Conservation (phyloP, 2,888 invertebrate species). For the Drosophila monieri region DNA sequence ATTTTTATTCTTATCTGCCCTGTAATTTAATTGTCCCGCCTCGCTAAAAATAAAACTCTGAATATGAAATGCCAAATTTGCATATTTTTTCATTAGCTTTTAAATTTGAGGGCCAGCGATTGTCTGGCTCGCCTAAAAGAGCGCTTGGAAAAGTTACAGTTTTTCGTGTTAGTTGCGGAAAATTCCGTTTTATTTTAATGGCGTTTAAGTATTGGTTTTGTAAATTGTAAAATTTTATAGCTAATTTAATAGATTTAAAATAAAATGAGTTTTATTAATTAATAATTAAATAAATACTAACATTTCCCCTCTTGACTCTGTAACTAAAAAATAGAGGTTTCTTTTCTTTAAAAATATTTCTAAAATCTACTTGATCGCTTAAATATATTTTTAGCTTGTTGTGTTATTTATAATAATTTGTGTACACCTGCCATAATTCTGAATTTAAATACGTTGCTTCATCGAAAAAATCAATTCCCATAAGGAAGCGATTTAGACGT, state of each 20-base stretch:
- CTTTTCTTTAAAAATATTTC: neutral
- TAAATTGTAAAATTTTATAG: no score
- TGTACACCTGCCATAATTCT: neutral
- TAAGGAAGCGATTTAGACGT: slow-evolving; percentile 57
- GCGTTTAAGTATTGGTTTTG: neutral
- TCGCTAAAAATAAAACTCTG: slow-evolving; percentile 29
- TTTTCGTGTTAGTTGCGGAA: slow-evolving; percentile 10
- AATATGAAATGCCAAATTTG: slow-evolving; percentile 49
- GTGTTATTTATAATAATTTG: slow-evolving; percentile 10
- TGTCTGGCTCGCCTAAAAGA: slow-evolving; percentile 17
- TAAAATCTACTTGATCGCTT: neutral
- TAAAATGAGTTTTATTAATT: no score
- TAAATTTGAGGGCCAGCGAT: slow-evolving; percentile 9
- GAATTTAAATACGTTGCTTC: slow-evolving; percentile 6
- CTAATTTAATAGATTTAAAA: no score
- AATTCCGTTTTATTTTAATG: slow-evolving; percentile 6
- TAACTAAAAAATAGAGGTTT: no score
- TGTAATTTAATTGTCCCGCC: slow-evolving; percentile 34
- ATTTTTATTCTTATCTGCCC: slow-evolving; percentile 30
- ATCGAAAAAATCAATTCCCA: slow-evolving; percentile 25
- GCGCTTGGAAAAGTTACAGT: neutral
- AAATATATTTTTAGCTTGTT: neutral
- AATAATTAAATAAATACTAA: no score
- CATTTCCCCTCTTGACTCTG: no score
- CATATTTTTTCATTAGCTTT: slow-evolving; percentile 48